These are phyloP conservation scores for Bradypodion ventrale DNA, from an alignment of 2,797 vertebrate species.

Conservation along the genomic window DNA sequence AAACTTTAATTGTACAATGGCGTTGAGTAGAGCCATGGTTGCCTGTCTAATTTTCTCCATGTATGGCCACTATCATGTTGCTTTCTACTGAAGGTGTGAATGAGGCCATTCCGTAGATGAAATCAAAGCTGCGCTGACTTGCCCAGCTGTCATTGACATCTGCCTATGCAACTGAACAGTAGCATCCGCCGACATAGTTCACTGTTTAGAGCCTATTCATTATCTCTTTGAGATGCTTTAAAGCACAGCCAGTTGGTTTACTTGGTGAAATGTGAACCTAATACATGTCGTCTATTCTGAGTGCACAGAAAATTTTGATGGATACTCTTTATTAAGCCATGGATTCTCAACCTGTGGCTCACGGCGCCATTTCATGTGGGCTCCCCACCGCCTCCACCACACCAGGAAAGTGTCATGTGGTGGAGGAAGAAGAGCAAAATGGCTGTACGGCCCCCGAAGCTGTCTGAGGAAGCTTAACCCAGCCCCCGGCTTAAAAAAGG, in stretches of 20 bases:
- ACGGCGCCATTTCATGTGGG: too few species aligned
- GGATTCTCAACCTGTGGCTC: too few species aligned
- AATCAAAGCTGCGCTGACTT: background rate
- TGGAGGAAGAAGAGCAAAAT: too few species aligned
- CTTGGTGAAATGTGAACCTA: background rate
- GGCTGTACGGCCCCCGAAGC: too few species aligned
- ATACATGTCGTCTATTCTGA: accelerated
- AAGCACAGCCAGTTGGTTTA: background rate
- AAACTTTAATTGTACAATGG: conserved; percentile 50
- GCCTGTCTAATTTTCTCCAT: background rate
- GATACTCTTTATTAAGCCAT: too few species aligned
- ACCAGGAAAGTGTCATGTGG: too few species aligned
- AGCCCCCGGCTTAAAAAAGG: too few species aligned
- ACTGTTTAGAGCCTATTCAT: background rate
- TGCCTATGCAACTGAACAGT: accelerated
- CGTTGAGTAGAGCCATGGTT: background rate
- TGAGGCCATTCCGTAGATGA: background rate
- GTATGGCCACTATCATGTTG: conserved; percentile 17
- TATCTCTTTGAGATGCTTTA: background rate
- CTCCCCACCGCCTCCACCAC: too few species aligned
- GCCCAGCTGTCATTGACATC: conserved; percentile 15
- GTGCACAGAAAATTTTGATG: too few species aligned
- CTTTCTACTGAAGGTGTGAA: background rate
- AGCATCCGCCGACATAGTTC: background rate
- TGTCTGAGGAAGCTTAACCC: too few species aligned